Evolutionary conservation across 2,888 invertebrate species (phyloP).

Genomic region (Trichacis sp.): DNA sequence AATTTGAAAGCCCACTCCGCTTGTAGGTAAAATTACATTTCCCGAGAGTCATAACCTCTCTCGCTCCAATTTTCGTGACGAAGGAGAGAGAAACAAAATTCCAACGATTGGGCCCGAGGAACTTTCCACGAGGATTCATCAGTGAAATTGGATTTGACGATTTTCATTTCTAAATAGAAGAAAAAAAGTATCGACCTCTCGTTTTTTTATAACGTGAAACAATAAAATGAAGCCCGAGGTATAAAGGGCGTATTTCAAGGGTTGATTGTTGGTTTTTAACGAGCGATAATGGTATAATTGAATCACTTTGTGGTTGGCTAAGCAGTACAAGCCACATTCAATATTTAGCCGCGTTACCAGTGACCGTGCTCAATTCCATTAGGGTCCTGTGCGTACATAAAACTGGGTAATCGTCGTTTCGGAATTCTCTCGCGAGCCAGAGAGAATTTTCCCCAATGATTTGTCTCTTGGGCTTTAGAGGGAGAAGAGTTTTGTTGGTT

Average conservation of each 20-base stretch:
- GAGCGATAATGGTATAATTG: not conserved
- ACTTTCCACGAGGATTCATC: not conserved
- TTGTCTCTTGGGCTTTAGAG: slow-evolving; percentile 1
- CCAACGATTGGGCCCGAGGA: not conserved
- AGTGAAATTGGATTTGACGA: not conserved
- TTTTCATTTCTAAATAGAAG: not conserved
- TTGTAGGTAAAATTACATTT: not conserved
- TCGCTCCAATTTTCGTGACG: not conserved
- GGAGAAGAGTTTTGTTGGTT: too few relatives aligned
- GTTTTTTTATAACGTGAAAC: too few relatives aligned
- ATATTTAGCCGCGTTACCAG: slow-evolving; percentile 18
- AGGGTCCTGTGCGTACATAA: not conserved
- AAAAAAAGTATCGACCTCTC: too few relatives aligned
- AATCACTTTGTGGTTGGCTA: not conserved
- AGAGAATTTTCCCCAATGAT: slow-evolving; percentile 6
- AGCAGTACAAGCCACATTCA: slow-evolving; percentile 20
- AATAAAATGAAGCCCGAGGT: too few relatives aligned
- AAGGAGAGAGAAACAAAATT: not conserved
- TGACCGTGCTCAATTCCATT: not conserved
- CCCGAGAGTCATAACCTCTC: not conserved
- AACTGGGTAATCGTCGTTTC: not conserved
- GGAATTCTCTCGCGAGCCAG: not conserved
- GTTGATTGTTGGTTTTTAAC: not conserved
- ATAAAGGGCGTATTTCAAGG: too few relatives aligned
- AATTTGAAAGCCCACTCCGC: not conserved